Base-by-base conservation (phyloP, 1,140 invertebrate genomes). In the Pantala flavescens region DNA sequence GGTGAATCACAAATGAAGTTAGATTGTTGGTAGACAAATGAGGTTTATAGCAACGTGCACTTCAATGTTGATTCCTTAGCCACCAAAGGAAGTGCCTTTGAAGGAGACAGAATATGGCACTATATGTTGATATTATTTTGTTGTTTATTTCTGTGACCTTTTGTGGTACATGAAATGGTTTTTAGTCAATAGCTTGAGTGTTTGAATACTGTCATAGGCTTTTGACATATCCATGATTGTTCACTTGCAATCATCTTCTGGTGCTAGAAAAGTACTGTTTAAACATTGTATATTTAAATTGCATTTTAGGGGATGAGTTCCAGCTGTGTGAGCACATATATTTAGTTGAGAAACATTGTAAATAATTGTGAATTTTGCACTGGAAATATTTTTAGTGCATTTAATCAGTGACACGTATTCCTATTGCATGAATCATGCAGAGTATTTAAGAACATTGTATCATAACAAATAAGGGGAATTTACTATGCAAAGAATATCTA, bases 21-120 rank as follows among this genome's bases (percentile, higher is more conserved):
- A 36, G 28, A 36, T 36, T 9, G 9, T 36, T 36, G 28, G 9
- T 36, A 36, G 28, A 36, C 28, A 9, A 36, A 63, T 21, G n/a
- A 63, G 49, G 12, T 63, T 63, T 63, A 14, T 63, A 19, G n/a
- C 3, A 63, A 63, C 12, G n/a, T 63, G 49, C 49, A 63, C 49
- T 63, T 49, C 3, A 63, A 63, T 19, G 49, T 19, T 63, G n/a
- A 19, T 7, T 63, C 12, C 49, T 19, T 3, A 21, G 49, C 49
- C 49, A 63, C 49, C 49, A 63, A 63, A 63, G 49, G 49, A 63
- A 63, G 49, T 63, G 49, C 49, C 49, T 63, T 63, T 63, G 49
- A 63, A 19, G n/a, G 16, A 19, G 49, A 21, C 49, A 7, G 12
- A 19, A 63, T 49, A 63, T 21, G n/a, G 49, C 49, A 63, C 49